Evolutionary conservation across 1,140 invertebrate species (phyloP), one percentile per base, ranked within the genome.

Genomic region (Bombus balteatus): DNA sequence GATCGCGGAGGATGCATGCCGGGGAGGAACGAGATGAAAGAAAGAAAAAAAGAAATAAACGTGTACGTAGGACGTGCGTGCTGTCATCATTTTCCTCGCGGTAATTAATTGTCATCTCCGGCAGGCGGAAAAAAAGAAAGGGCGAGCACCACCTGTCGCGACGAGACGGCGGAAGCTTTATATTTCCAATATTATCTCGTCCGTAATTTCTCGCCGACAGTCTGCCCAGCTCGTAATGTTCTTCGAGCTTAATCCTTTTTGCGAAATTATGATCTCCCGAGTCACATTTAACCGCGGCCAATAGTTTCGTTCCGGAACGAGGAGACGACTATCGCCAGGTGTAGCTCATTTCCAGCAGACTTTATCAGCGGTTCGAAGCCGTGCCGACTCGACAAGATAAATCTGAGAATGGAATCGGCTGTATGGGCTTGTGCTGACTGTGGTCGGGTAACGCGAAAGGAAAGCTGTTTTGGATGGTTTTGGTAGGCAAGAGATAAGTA

Each of bases 131-230:
- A 76, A 32, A 76, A 28, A 18, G 15, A 65, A 34, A 62, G 13
- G 47, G 68, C 13, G 59, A 25, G 79, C 70, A 86, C 47, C 80
- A 83, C 77, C 78, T 78, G 79, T 89, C 87, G 83, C 78, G 83
- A 83, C 73, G 74, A 47, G 88, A 85, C 87, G 85, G 74, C 71
- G 79, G 32, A 79, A 82, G 78, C 86, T 83, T 90, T 79, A 90
- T 81, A 87, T 87, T 90, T 90, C 88, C 89, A 87, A 90, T 90
- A 90, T 84, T 87, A 87, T 90, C 88, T 87, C 57, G 75, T 28
- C 22, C 75, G 85, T 89, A 90, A 90, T 90, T 90, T 87, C 77
- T 90, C 79, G 68, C 70, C 41, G 71, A 28, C 65, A 70, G 43
- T 78, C 65, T 39, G 62, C 43, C 57, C 18, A 62, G 39, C 37